Evolutionary conservation across 2,113 vertebrate species (phyloP), one percentile per base, ranked within the genome.

Genomic region (Accipiter virgatus): DNA sequence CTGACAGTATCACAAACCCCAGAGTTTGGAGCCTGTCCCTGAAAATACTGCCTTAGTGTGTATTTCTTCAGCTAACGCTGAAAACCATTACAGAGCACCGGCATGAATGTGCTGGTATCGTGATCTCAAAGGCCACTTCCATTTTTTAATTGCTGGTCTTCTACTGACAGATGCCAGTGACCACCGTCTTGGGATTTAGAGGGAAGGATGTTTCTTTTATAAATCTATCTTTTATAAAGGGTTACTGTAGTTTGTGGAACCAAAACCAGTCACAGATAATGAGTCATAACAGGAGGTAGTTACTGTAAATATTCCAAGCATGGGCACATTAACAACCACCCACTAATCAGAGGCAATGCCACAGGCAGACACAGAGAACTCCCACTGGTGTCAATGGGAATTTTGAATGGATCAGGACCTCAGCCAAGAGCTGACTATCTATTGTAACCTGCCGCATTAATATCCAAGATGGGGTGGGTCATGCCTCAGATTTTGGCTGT

Each of bases 281-380:
- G 96, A 98, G 84, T 96, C 96, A 97, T 52, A 88, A 83, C 93
- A 89, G 92, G 90, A 93, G 92, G 87, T 13, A 88, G 87, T 75
- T 95, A 93, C 96, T 95, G 93, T 96, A 96, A 98, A 98, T 94
- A 97, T 88, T 94, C 95, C 90, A 68, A 74, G 90, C 94, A 87
- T 82, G 82, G 84, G 90, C 88, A 94, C 93, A 92, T 94, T 97
- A 97, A 97, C 97, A 97, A 66, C 93, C 95, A 81, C 95, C 91
- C 93, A 96, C 96, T 96, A 94, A 97, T 86, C 87, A 78, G 77
- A 93, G 79, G 65, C 88, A 95, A 75, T 34, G 82, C 48, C 85
- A 78, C 73, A 65, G 88, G 83, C 95, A 96, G 87, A 81, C 86
- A 93, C 88, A 38, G 74, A 94, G 62, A 91, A 83, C 95, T 93